Conservation (phyloP, 2,888 invertebrate species). For the Dynastes tityus region DNA sequence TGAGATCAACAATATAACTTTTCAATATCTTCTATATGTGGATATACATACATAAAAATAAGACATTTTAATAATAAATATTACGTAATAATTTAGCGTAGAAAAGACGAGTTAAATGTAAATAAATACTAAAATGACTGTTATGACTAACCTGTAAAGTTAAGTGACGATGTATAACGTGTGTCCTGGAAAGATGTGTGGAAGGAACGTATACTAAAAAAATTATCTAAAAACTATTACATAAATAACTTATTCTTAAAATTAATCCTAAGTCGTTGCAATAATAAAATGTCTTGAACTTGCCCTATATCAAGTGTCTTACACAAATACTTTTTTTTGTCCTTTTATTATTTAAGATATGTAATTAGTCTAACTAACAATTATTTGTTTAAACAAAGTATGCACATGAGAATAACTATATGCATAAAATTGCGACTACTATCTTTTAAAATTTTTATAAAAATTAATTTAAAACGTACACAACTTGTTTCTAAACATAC, state of each 20-base stretch:
- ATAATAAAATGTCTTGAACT: slow-evolving; percentile 53
- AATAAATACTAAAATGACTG: slow-evolving; percentile 23
- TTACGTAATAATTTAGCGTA: slow-evolving; percentile 37
- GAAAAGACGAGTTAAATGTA: slow-evolving; percentile 3
- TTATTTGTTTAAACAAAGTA: slow-evolving; percentile 47
- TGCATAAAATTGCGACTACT: slow-evolving; percentile 41
- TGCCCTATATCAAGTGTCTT: slow-evolving; percentile 50
- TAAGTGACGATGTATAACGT: slow-evolving; percentile 45
- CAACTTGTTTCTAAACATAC: slow-evolving; percentile 46
- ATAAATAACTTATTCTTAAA: slow-evolving; percentile 51
- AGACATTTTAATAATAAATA: slow-evolving; percentile 35
- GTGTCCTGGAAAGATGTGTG: slow-evolving; percentile 51
- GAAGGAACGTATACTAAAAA: slow-evolving; percentile 50
- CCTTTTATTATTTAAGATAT: slow-evolving; percentile 49
- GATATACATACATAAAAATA: slow-evolving; percentile 25
- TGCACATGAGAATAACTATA: slow-evolving; percentile 44
- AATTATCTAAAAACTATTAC: slow-evolving; percentile 49
- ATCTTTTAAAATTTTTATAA: slow-evolving; percentile 49
- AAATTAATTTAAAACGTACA: slow-evolving; percentile 48
- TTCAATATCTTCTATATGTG: slow-evolving; percentile 46
- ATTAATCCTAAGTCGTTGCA: slow-evolving; percentile 53
- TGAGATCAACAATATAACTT: slow-evolving; percentile 45
- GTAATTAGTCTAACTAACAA: slow-evolving; percentile 48
- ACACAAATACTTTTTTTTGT: slow-evolving; percentile 50
- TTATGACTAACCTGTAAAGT: slow-evolving; percentile 51